Evolutionary conservation across 2,888 invertebrate species (phyloP).

Genomic region (Yponomeuta cagnagella): DNA sequence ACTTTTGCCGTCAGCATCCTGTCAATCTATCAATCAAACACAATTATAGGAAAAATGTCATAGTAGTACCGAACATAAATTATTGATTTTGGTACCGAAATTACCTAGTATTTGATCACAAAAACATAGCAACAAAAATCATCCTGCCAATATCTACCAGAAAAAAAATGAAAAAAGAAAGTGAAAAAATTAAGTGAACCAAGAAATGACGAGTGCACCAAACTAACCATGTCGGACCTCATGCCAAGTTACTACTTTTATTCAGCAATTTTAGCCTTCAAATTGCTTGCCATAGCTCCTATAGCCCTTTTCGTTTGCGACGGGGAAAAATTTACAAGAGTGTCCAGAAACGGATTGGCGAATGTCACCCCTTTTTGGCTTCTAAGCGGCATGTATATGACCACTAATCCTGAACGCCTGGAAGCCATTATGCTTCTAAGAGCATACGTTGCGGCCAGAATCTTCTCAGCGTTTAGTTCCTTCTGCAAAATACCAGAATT

Average conservation of each 20-base stretch:
- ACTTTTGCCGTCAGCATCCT: no score
- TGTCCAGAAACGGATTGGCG: conserved; percentile 44
- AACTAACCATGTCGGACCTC: not conserved
- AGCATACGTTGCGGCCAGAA: conserved; percentile 31
- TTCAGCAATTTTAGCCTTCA: conserved; percentile 30
- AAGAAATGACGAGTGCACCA: not conserved
- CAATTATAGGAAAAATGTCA: no score
- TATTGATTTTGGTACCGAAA: no score
- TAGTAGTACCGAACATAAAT: no score
- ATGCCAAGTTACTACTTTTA: conserved; percentile 29
- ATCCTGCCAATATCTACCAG: not conserved
- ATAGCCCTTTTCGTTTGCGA: conserved; percentile 32
- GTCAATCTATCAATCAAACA: no score
- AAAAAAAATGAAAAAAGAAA: not conserved
- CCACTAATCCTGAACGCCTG: conserved; percentile 34
- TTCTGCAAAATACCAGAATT: not conserved
- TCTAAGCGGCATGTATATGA: conserved; percentile 44
- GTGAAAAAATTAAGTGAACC: not conserved
- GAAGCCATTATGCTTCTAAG: conserved; percentile 34
- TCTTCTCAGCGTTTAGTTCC: conserved; percentile 34
- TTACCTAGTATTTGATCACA: no score
- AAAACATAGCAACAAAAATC: no score
- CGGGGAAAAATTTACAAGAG: conserved; percentile 37
- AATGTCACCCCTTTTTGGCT: conserved; percentile 51
- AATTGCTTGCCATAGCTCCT: conserved; percentile 32